Evolutionary conservation across 2,888 invertebrate genomes (phyloP), one percentile per base, ranked within the genome.

Genomic region (Epinotia brunnichana): DNA sequence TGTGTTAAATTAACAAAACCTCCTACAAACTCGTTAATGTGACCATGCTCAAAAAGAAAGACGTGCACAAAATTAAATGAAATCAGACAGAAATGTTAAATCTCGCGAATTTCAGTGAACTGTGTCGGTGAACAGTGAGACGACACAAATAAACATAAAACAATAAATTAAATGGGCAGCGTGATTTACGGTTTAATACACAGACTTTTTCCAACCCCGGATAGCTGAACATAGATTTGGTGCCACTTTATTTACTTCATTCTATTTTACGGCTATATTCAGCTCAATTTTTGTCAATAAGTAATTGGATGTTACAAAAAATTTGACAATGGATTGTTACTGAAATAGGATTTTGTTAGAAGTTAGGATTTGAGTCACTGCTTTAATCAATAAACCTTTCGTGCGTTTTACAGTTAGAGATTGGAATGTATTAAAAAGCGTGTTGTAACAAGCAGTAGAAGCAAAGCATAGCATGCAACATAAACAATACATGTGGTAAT

Each of bases 1-100:
- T 17, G 41, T 74, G 53, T 72, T 41, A 74, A 69, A 29, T 68
- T 63, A 10, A 57, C 51, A 48, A 66, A 59, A 70, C 5, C 24
- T 29, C 67, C 67, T 19, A 15, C 48, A 53, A 41, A 41, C 21
- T 68, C 17, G 51, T 39, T 41, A 48, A 56, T 56, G 63, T 56
- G 53, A 57, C 76, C 81, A 85, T 81, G 83, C 87, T 82, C 81
- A 83, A 79, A n/a, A 56, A 53, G 81, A 78, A 74, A 79, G 78
- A 87, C 87, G 90, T 89, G 90, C 87, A 89, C 91, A 91, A 90
- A 91, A 91, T 90, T 89, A 90, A 86, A 89, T 91, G 91, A 91
- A 91, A 92, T 91, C 91, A 90, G 90, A 21, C 61, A 15, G 19
- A 44, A 59, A 59, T 41, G 69, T 44, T 51, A 39, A 54, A 64